These are phyloP conservation scores for Eretmochelys imbricata DNA, from an alignment of 2,113 vertebrate species.

Conservation along the genomic window DNA sequence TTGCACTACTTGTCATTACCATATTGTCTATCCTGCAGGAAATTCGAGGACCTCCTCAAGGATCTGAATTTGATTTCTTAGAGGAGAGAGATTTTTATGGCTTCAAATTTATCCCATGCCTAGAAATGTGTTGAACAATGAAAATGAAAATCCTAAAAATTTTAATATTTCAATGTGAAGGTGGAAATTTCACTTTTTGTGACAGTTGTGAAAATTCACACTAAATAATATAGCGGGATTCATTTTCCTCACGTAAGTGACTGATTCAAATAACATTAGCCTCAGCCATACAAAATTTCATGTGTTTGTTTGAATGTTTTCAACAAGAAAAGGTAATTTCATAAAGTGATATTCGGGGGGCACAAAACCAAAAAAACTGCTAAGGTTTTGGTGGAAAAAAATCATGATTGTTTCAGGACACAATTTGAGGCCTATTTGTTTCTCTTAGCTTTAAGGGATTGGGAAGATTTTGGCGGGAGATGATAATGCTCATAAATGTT, in stretches of 20 bases:
- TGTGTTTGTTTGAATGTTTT: neutral
- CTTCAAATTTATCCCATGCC: neutral
- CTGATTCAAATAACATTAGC: neutral
- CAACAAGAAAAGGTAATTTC: neutral
- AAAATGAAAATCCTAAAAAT: neutral
- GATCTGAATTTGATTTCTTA: neutral
- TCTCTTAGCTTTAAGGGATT: neutral
- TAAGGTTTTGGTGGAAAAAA: neutral
- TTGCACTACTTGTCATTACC: rapidly evolving
- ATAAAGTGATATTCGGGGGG: neutral
- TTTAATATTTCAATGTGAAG: neutral
- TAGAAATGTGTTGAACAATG: neutral
- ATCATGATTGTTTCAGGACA: neutral
- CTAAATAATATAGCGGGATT: neutral
- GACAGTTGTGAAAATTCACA: neutral
- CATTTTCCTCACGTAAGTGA: neutral
- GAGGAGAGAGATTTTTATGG: neutral
- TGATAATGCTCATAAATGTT: neutral
- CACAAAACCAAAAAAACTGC: neutral
- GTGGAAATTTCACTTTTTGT: neutral
- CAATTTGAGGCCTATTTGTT: neutral
- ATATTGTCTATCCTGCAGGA: neutral
- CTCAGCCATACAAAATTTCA: neutral
- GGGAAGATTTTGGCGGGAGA: neutral
- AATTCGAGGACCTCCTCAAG: neutral